These are phyloP conservation scores for Lophura nycthemera DNA, from an alignment of 2,113 vertebrate genomes.

Conservation along the genomic window DNA sequence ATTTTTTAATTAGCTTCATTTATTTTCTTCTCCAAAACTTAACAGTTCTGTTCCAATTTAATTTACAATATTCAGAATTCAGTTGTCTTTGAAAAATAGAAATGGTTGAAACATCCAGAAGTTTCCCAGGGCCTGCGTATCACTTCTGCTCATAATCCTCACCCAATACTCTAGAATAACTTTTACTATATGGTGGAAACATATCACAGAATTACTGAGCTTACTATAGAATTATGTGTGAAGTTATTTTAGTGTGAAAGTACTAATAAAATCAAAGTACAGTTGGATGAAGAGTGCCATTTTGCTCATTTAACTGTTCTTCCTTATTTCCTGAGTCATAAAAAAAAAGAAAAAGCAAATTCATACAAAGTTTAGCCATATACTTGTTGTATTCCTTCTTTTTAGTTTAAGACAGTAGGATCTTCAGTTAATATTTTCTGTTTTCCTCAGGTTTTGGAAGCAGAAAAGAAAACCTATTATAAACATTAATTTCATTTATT, in stretches of 20 bases:
- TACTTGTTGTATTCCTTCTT: background rate
- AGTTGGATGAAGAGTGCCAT: background rate
- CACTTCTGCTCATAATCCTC: background rate
- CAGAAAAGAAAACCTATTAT: background rate
- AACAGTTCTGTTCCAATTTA: background rate
- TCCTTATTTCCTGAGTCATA: background rate
- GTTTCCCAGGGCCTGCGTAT: background rate
- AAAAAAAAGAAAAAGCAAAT: background rate
- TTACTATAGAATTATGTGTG: background rate
- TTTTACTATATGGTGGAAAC: background rate
- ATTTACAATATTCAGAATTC: background rate
- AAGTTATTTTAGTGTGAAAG: background rate
- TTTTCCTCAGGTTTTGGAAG: background rate
- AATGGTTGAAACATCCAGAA: background rate
- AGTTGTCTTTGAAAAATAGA: background rate
- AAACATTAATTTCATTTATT: background rate
- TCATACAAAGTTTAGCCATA: background rate
- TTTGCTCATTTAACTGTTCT: background rate
- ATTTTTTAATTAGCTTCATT: background rate
- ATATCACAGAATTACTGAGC: background rate
- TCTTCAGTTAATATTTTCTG: background rate
- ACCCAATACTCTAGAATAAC: background rate
- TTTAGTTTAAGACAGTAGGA: background rate
- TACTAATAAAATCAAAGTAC: background rate
- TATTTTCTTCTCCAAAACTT: background rate